Evolutionary conservation across 2,888 invertebrate species (phyloP).

Genomic region (Acutogordius australiensis): DNA sequence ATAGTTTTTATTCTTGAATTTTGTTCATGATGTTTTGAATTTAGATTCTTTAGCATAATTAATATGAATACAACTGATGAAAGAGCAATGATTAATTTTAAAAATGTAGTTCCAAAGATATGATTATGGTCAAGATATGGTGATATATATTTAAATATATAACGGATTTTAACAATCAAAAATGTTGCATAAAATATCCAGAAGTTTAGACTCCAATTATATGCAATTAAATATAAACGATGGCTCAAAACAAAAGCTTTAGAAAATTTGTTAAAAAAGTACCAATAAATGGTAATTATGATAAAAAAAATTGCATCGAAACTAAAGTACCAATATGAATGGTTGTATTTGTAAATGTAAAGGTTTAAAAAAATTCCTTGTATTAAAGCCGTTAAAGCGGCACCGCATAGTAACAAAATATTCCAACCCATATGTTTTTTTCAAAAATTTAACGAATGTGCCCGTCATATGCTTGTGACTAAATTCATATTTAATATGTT

Average conservation of each 20-base stretch:
- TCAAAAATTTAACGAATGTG: too few species aligned
- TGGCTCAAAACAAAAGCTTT: neutral
- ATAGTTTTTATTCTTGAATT: constrained; percentile 5
- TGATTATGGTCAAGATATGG: neutral
- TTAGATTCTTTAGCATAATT: neutral
- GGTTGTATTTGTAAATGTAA: constrained; percentile 2
- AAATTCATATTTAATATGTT: too few species aligned
- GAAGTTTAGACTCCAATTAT: neutral
- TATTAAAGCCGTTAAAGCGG: neutral
- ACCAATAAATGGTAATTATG: neutral
- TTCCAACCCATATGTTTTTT: too few species aligned
- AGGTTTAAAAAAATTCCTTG: neutral
- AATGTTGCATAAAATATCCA: neutral
- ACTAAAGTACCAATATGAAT: neutral
- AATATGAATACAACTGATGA: neutral
- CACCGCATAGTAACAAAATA: neutral
- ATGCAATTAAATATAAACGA: too few species aligned
- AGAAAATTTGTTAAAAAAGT: neutral
- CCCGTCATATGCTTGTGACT: too few species aligned
- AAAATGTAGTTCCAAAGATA: neutral
- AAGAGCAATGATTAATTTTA: neutral
- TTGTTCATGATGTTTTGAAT: neutral
- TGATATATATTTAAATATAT: neutral
- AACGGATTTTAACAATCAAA: neutral
- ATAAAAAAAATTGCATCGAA: neutral